phyloP scores from a whole-genome alignment of 2,797 vertebrate genomes.

The Propithecus deckenii region DNA sequence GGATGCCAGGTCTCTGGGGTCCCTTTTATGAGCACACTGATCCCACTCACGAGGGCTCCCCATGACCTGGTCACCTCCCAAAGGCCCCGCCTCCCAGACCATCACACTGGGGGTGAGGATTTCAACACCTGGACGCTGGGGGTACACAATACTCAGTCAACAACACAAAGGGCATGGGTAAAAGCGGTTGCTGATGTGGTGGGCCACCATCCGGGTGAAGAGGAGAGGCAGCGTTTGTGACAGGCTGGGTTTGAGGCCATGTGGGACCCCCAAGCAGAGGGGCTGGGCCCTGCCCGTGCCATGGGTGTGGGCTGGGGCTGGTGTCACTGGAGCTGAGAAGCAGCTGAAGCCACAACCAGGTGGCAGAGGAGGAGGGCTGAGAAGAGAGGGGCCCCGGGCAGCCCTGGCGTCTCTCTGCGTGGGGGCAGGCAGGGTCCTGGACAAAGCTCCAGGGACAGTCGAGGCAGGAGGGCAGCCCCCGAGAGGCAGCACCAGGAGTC shows the following conservation, averaged over 20 bases:
- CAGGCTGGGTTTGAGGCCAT: not conserved
- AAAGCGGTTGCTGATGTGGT: not conserved
- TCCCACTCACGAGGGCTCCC: not conserved
- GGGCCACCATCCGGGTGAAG: fast-evolving
- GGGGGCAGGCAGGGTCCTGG: not conserved
- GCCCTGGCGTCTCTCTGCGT: not conserved
- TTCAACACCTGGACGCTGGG: fast-evolving
- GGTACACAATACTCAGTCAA: not conserved
- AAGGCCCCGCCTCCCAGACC: not conserved
- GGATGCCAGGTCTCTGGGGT: not conserved
- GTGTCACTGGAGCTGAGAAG: not conserved
- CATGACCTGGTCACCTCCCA: not conserved
- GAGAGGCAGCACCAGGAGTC: not conserved
- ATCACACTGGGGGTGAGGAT: not conserved
- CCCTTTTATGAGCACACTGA: not conserved
- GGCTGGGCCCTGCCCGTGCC: not conserved
- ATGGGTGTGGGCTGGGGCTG: not conserved
- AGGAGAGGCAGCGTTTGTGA: not conserved
- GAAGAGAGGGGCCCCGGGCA: not conserved
- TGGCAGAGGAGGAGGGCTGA: not conserved
- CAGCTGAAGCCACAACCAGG: not conserved
- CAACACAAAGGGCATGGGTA: too few relatives aligned
- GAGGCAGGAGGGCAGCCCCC: not conserved
- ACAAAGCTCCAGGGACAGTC: not conserved
- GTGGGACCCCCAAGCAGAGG: not conserved